Percentiles rank a stretch among this genome's conserved stretches.
Conservation (phyloP, 2,113 vertebrate species). For the Vanacampus margaritifer region DNA sequence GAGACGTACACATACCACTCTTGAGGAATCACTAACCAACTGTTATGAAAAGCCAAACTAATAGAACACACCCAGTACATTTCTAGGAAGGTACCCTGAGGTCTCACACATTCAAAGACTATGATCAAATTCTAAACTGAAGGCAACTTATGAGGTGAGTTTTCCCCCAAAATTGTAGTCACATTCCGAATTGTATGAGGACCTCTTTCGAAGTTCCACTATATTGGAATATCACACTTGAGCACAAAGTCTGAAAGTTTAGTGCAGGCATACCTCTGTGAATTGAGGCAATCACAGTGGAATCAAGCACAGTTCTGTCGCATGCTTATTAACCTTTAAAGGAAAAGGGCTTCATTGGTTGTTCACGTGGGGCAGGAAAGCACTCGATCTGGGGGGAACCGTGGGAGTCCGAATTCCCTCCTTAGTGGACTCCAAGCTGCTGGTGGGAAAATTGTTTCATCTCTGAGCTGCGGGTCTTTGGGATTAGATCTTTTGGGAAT, state of each 20-base stretch:
- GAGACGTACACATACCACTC: too few relatives aligned
- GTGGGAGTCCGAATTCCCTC: slow-evolving; percentile 5
- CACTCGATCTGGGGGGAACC: slow-evolving; percentile 18
- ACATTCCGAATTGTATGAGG: not conserved
- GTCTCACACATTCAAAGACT: too few relatives aligned
- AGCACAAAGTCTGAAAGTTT: slow-evolving; percentile 36
- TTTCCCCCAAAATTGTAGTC: not conserved
- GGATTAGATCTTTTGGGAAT: slow-evolving; percentile 12
- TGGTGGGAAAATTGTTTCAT: slow-evolving; percentile 19
- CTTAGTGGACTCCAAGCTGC: not conserved
- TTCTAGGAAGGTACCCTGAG: too few relatives aligned
- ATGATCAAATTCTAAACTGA: too few relatives aligned
- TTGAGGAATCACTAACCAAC: too few relatives aligned
- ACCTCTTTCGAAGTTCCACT: not conserved
- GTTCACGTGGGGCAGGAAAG: slow-evolving; percentile 40
- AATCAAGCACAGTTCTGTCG: slow-evolving; percentile 28
- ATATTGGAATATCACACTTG: slow-evolving; percentile 11
- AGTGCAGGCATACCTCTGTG: slow-evolving; percentile 44
- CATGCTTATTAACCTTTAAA: not conserved
- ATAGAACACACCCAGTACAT: too few relatives aligned
- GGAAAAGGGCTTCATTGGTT: slow-evolving; percentile 8
- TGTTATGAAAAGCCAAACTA: too few relatives aligned
- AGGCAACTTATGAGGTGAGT: too few relatives aligned
- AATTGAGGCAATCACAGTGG: slow-evolving; percentile 22
- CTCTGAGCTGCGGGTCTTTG: slow-evolving; percentile 23